Percentiles rank a stretch among this genome's conserved stretches.
Conservation (phyloP, 2,888 invertebrate species). For the Timema podura region DNA sequence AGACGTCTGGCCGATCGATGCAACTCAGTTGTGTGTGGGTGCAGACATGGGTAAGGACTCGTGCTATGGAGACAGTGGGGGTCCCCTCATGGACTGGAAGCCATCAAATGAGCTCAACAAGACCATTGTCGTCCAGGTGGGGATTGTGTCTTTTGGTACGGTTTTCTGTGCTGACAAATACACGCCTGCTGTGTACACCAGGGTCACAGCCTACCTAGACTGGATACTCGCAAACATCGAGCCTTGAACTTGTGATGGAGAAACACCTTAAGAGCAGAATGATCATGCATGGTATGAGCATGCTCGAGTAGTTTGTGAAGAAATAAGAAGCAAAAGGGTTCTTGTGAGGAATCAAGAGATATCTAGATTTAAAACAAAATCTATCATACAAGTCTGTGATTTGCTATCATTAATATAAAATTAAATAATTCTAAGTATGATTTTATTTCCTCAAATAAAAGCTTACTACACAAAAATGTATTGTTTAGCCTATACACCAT, state of each 20-base stretch:
- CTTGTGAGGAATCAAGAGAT: too few relatives aligned
- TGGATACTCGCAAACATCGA: conserved; percentile 36
- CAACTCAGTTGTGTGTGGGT: conserved; percentile 35
- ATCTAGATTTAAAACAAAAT: too few relatives aligned
- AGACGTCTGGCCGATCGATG: conserved; percentile 18
- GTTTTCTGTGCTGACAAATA: conserved; percentile 33
- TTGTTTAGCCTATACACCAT: too few relatives aligned
- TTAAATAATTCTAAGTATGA: too few relatives aligned
- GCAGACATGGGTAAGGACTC: conserved; percentile 34
- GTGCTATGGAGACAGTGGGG: conserved; percentile 36
- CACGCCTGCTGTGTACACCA: conserved; percentile 37
- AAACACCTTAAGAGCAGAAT: too few relatives aligned
- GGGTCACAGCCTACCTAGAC: conserved; percentile 34
- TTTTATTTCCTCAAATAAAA: too few relatives aligned
- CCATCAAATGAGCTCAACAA: neutral
- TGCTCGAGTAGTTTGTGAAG: too few relatives aligned
- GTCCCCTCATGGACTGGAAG: conserved; percentile 29
- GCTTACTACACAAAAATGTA: too few relatives aligned
- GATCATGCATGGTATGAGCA: too few relatives aligned
- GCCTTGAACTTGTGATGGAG: neutral
- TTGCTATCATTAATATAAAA: too few relatives aligned
- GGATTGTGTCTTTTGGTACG: conserved; percentile 38
- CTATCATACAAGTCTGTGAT: too few relatives aligned
- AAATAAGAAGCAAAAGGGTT: too few relatives aligned
- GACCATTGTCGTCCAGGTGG: conserved; percentile 33